These are phyloP conservation scores for Coboldia fuscipes DNA, from an alignment of 1,140 invertebrate genomes.

Conservation along the genomic window DNA sequence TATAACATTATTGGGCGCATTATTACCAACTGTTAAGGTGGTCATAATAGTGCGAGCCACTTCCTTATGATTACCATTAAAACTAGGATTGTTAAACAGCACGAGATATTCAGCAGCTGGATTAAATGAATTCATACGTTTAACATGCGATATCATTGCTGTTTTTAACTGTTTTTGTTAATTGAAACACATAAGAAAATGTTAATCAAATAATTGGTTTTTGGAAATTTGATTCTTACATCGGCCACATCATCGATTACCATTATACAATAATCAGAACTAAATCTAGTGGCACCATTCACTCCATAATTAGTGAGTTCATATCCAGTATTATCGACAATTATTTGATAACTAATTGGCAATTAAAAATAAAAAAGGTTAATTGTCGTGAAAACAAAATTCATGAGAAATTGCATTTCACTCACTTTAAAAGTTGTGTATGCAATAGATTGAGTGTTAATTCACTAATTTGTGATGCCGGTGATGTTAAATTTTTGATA, in stretches of 20 bases:
- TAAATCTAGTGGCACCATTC: neutral
- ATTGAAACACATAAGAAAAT: conserved; percentile 8
- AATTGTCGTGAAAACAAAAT: conserved; percentile 3
- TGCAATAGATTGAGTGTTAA: too few species aligned
- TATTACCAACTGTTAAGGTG: conserved; percentile 10
- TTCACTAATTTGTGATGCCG: conserved; percentile 13
- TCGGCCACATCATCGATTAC: neutral
- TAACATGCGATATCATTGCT: conserved; percentile 7
- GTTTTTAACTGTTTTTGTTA: conserved; percentile 8
- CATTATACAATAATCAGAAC: neutral
- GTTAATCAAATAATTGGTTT: conserved; percentile 10
- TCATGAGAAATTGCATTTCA: conserved; percentile 10
- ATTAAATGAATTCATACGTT: conserved; percentile 20
- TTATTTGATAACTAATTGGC: too few species aligned
- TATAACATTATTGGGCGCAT: conserved; percentile 16
- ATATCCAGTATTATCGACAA: too few species aligned
- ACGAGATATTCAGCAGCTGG: conserved; percentile 15
- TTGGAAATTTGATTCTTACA: neutral
- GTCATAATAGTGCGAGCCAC: conserved; percentile 9
- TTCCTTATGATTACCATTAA: conserved; percentile 5
- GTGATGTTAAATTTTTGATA: conserved; percentile 11
- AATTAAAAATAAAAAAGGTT: conserved; percentile 1
- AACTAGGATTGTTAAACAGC: conserved; percentile 10
- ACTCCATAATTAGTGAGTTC: neutral
- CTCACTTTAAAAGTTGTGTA: too few species aligned